A percentile compares a stretch with the other conserved stretches of the same genome.
Conservation (phyloP, 2,113 vertebrate genomes). For the Bos javanicus region DNA sequence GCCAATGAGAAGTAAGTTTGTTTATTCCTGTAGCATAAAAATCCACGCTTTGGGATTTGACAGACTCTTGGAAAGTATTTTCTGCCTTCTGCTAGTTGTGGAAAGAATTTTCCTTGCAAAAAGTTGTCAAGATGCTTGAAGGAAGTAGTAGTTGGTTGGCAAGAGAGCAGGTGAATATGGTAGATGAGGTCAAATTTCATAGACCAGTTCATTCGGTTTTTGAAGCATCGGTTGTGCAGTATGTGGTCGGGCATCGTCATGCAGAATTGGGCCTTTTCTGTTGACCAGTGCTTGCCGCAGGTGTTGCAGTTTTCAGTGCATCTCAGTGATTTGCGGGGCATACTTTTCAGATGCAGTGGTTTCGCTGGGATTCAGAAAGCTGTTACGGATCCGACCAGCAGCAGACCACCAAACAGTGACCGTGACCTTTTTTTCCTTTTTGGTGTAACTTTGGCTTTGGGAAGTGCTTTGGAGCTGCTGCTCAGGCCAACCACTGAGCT, state of each 20-base stretch:
- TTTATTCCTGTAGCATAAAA: not conserved
- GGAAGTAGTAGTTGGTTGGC: not conserved
- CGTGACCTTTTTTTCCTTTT: not conserved
- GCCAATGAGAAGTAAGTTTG: not conserved
- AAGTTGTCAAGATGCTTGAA: not conserved
- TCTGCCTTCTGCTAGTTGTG: not conserved
- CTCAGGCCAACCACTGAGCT: not conserved
- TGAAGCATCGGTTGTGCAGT: not conserved
- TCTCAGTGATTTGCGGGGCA: not conserved
- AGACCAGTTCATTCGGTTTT: not conserved
- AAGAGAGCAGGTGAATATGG: not conserved
- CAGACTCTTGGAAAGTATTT: not conserved
- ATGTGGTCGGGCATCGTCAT: not conserved
- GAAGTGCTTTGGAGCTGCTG: not conserved
- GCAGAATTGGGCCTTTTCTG: not conserved
- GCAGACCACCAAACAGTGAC: not conserved
- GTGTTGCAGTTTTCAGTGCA: not conserved
- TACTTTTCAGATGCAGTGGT: not conserved
- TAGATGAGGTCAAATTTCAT: not conserved
- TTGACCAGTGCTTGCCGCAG: not conserved
- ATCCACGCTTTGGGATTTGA: not conserved
- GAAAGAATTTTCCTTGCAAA: not conserved
- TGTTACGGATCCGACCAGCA: not conserved
- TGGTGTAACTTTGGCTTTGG: not conserved
- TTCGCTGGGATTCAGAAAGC: not conserved